Evolutionary conservation across 2,113 vertebrate species (phyloP).

Genomic region (Syngnathoides biaculeatus): DNA sequence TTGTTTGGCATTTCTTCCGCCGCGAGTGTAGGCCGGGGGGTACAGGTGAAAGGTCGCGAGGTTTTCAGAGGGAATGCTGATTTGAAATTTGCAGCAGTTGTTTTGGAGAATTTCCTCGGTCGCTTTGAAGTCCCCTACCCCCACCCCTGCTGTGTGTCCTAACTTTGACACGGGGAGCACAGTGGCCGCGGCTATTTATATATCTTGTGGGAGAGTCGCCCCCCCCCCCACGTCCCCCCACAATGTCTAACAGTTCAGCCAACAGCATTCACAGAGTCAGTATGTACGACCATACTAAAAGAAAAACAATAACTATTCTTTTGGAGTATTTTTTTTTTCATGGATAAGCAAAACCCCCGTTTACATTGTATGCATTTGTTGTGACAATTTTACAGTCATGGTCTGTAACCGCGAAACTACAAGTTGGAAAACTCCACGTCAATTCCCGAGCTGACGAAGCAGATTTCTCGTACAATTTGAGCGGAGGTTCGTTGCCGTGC

Average conservation of each 20-base stretch:
- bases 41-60: constrained; percentile 64
- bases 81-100: constrained; percentile 77
- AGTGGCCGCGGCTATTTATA: constrained; percentile 74
- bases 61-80: constrained; percentile 68
- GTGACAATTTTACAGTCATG: no score
- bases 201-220: constrained; percentile 71
- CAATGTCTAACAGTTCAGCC: constrained; percentile 5
- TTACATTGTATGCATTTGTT: no score
- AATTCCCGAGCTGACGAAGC: no score
- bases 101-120: constrained; percentile 77
- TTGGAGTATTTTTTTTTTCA: neutral
- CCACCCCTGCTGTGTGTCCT: constrained; percentile 74
- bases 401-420: no score
- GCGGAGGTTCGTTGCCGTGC: no score
- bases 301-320: neutral
- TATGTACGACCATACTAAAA: neutral
- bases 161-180: constrained; percentile 74
- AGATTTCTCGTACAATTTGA: no score
- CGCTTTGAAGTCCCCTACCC: constrained; percentile 77
- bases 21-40: constrained; percentile 36
- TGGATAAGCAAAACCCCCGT: no score
- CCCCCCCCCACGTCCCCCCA: constrained; percentile 35
- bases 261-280: neutral
- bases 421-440: no score
- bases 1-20: constrained; percentile 45